Percentiles rank a stretch among this genome's conserved stretches.
These are phyloP conservation scores for Vulpes ferrilata DNA, from an alignment of 2,113 vertebrate genomes.

Conservation along the genomic window DNA sequence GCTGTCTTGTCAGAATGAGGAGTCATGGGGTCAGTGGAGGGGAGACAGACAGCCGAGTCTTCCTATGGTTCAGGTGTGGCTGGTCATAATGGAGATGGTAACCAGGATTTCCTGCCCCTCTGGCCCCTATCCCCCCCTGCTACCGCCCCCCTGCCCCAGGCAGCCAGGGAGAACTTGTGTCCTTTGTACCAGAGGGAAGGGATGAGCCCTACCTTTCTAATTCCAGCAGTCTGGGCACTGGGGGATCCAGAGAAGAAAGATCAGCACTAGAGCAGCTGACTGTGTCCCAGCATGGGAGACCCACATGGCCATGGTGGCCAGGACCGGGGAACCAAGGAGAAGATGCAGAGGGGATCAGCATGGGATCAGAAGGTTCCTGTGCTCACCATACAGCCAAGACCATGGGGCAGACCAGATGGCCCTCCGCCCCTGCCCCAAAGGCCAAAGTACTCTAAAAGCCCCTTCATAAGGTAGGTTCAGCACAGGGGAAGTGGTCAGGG, in stretches of 20 bases:
- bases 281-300: not conserved
- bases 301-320: not conserved
- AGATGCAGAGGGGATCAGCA: rapidly evolving
- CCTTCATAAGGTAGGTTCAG: not conserved
- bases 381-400: not conserved
- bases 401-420: not conserved
- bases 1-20: not conserved
- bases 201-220: not conserved
- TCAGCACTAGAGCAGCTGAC: no score
- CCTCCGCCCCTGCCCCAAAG: rapidly evolving
- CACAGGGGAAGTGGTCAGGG: rapidly evolving
- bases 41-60: not conserved
- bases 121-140: not conserved
- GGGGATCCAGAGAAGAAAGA: not conserved
- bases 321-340: not conserved
- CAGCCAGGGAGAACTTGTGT: no score
- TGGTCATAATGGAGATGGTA: not conserved
- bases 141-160: rapidly evolving
- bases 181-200: not conserved
- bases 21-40: not conserved
- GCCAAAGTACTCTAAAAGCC: not conserved
- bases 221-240: not conserved
- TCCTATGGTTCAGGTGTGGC: not conserved
- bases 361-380: not conserved
- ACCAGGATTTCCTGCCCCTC: not conserved